Percentiles rank a stretch among this genome's conserved stretches.
Evolutionary conservation across 2,113 vertebrate genomes (phyloP).

Genomic region (Haemorhous mexicanus): DNA sequence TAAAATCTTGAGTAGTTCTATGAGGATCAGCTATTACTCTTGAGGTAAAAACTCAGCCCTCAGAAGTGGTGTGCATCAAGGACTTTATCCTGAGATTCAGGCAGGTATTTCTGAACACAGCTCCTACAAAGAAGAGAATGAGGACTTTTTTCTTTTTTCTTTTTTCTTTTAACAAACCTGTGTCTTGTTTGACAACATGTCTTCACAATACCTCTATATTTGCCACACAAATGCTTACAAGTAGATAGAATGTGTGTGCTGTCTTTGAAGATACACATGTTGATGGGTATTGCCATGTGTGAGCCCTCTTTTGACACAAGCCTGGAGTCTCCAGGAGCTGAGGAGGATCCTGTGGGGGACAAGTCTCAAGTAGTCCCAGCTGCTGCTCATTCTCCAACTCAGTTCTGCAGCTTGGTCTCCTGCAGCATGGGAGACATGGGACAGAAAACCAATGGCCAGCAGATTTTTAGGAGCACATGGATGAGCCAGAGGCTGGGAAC

Average conservation of each 20-base stretch:
- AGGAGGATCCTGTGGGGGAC: fast-evolving
- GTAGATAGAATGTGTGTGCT: neutral
- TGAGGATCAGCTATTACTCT: neutral
- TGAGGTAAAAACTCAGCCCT: neutral
- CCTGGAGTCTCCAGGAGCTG: neutral
- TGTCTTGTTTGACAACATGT: neutral
- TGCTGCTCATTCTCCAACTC: neutral
- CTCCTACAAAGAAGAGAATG: neutral
- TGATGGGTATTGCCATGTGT: neutral
- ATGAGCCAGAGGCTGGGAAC: neutral
- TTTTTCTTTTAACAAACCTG: neutral
- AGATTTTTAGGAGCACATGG: neutral
- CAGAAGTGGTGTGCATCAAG: neutral
- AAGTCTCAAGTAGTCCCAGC: neutral
- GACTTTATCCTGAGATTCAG: neutral
- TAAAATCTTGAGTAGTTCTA: neutral
- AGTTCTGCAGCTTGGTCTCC: neutral
- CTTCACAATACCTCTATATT: neutral
- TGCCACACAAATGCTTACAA: neutral
- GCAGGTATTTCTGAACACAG: neutral
- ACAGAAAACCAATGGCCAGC: neutral
- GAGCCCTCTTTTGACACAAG: neutral
- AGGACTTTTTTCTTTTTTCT: neutral
- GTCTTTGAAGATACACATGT: neutral
- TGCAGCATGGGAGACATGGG: neutral